A percentile compares a stretch with the other conserved stretches of the same genome.
Conservation (phyloP, 2,113 vertebrate genomes). For the Pygoscelis adeliae region DNA sequence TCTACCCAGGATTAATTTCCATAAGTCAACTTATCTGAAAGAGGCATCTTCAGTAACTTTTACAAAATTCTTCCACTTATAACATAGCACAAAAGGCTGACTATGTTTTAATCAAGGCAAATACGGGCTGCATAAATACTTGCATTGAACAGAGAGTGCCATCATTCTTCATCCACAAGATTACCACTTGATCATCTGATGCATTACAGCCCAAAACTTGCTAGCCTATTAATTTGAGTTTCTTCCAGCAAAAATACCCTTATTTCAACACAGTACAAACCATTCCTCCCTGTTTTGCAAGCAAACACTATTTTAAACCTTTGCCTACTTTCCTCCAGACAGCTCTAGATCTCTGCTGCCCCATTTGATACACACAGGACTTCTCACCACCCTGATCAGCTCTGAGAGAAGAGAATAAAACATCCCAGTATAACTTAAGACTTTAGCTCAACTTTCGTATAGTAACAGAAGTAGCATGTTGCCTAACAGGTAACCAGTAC, state of each 20-base stretch:
- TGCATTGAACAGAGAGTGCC: not conserved
- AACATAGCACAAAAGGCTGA: not conserved
- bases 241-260: not conserved
- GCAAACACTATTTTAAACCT: not conserved
- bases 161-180: not conserved
- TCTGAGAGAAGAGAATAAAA: not conserved
- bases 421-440: not conserved
- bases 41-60: not conserved
- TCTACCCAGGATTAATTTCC: not conserved
- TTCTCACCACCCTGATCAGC: not conserved
- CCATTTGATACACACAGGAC: not conserved
- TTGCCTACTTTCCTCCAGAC: not conserved
- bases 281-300: accelerated
- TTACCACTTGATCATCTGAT: not conserved
- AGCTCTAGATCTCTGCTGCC: not conserved
- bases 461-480: not conserved
- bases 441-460: not conserved
- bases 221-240: not conserved
- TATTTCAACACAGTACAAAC: not conserved
- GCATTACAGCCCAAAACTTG: not conserved
- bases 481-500: not conserved
- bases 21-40: not conserved
- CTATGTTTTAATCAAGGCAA: not conserved
- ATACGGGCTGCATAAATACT: not conserved
- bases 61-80: not conserved